Percentiles rank a stretch among this genome's conserved stretches.
phyloP scores from a whole-genome alignment of 2,888 invertebrate species.

The Ectemnius cavifrons region DNA sequence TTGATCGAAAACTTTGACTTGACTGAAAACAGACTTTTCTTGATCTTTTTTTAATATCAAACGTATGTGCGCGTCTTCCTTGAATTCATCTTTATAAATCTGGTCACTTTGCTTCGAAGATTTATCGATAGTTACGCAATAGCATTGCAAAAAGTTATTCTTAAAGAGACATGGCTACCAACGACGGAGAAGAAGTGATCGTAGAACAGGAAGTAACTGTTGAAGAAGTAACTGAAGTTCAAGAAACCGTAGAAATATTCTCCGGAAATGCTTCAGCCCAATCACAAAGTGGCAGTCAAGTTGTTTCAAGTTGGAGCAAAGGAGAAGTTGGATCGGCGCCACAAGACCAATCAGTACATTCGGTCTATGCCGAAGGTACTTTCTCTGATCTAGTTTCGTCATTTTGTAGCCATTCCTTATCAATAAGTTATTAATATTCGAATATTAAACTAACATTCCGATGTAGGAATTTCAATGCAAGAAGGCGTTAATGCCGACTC shows the following conservation, averaged over 20 bases:
- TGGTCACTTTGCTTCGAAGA: no score
- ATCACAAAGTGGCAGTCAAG: no score
- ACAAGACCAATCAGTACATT: slow-evolving; percentile 16
- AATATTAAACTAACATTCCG: not conserved
- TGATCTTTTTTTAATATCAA: no score
- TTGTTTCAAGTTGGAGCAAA: no score
- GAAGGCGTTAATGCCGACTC: slow-evolving; percentile 57
- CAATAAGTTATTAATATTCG: no score
- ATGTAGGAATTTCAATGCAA: slow-evolving; percentile 46
- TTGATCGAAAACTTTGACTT: no score
- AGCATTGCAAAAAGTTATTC: slow-evolving; percentile 1
- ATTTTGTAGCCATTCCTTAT: no score
- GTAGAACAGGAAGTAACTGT: slow-evolving; percentile 2
- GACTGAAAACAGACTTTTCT: not conserved
- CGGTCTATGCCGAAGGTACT: slow-evolving; percentile 38
- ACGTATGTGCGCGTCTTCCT: no score
- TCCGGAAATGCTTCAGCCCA: not conserved
- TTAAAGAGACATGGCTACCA: slow-evolving; percentile 45
- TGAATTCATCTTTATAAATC: no score
- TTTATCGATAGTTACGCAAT: not conserved
- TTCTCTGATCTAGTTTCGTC: not conserved
- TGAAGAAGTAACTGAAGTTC: slow-evolving; percentile 1
- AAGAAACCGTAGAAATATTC: slow-evolving; percentile 4
- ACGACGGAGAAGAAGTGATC: not conserved
- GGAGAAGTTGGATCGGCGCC: slow-evolving; percentile 56